Evolutionary conservation across 2,113 vertebrate genomes (phyloP).

Genomic region (Aegithalos caudatus): DNA sequence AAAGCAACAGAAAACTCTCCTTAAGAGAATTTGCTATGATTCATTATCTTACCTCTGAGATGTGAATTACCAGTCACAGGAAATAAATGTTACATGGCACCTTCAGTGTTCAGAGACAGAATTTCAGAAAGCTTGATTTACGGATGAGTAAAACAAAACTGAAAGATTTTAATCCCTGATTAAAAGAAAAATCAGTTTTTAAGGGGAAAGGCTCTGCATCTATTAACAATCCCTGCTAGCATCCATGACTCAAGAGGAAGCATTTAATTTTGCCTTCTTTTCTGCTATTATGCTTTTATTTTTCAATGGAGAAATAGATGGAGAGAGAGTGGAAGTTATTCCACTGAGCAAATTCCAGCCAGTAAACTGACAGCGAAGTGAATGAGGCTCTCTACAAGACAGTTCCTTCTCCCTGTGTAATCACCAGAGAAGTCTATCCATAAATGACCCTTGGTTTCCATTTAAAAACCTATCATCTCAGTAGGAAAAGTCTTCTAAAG

Average conservation of each 20-base stretch:
- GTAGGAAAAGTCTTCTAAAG: slow-evolving; percentile 5
- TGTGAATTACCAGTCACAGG: background rate
- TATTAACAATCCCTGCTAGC: background rate
- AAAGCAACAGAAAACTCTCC: background rate
- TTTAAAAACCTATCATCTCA: slow-evolving; percentile 9
- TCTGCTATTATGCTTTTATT: background rate
- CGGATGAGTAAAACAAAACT: background rate
- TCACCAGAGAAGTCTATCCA: background rate
- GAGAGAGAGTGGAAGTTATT: background rate
- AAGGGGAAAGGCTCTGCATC: background rate
- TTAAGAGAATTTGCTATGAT: background rate
- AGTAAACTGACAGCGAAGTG: background rate
- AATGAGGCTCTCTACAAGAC: background rate
- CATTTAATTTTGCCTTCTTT: background rate
- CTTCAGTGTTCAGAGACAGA: background rate
- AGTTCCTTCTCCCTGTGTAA: background rate
- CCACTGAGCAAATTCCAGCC: background rate
- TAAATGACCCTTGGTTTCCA: background rate
- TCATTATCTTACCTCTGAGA: background rate
- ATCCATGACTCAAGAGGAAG: background rate
- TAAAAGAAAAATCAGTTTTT: background rate
- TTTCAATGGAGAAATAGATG: background rate
- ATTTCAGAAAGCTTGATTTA: background rate
- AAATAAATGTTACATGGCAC: background rate
- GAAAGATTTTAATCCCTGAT: background rate